Percentiles rank a stretch among this genome's conserved stretches.
These are phyloP conservation scores for Heliopora coerulea DNA, from an alignment of 92 coral and sea anemone genomes.

Conservation along the genomic window DNA sequence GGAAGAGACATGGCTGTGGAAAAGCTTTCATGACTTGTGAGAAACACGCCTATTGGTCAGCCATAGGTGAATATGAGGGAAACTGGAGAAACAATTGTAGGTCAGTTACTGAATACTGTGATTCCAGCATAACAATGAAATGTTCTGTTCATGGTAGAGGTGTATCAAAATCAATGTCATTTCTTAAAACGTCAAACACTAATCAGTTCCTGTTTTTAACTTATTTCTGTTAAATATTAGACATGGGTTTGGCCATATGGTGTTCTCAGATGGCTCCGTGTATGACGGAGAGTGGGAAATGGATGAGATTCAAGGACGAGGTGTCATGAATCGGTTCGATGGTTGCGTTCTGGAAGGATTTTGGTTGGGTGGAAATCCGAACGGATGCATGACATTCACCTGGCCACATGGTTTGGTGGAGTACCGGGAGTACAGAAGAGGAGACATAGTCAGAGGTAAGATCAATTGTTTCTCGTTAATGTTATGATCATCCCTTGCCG, in stretches of 20 bases:
- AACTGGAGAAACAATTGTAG: constrained; percentile 69
- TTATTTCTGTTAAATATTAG: constrained; percentile 35
- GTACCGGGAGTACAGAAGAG: constrained; percentile 60
- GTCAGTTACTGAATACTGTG: constrained; percentile 21
- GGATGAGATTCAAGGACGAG: constrained; percentile 67
- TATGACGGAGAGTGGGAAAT: constrained; percentile 78
- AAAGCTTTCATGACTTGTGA: constrained; percentile 51
- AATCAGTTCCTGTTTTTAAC: too few species aligned
- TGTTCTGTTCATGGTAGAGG: too few species aligned
- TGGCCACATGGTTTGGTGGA: constrained; percentile 74
- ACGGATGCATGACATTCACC: constrained; percentile 71
- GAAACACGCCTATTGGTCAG: constrained; percentile 7
- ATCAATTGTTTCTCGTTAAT: too few species aligned
- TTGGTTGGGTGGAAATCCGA: constrained; percentile 62
- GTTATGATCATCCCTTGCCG: too few species aligned
- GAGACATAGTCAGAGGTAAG: constrained; percentile 1
- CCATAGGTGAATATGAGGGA: constrained; percentile 58
- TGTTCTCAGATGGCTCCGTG: constrained; percentile 57
- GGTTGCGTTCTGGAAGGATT: constrained; percentile 67
- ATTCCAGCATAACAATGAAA: too few species aligned
- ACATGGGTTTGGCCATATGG: constrained; percentile 69
- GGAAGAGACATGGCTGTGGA: constrained; percentile 66
- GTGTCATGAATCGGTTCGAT: constrained; percentile 63
- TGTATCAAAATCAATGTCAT: too few species aligned
- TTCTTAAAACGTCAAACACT: too few species aligned